These are phyloP conservation scores for Aplysina aerophoba DNA, from an alignment of 37 sponge, comb jelly and placozoan species.

Conservation along the genomic window DNA sequence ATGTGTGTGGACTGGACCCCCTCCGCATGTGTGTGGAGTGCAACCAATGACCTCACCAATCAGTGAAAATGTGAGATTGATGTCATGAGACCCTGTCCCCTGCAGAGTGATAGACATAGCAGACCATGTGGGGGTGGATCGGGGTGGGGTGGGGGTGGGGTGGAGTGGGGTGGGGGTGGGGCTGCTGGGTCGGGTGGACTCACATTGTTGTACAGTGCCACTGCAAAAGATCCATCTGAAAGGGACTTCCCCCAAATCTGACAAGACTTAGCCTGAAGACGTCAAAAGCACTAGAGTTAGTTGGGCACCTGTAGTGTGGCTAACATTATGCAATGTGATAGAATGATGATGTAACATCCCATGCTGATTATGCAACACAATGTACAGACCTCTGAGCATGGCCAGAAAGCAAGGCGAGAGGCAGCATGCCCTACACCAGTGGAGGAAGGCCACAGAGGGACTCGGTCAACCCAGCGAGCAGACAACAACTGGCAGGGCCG, in stretches of 20 bases:
- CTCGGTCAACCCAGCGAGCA: too few relatives aligned
- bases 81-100: constrained; percentile 33
- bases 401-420: too few relatives aligned
- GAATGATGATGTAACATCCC: too few relatives aligned
- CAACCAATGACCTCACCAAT: constrained; percentile 10
- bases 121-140: neutral
- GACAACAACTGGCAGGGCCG: too few relatives aligned
- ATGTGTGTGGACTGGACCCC: neutral
- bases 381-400: too few relatives aligned
- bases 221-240: constrained; percentile 49
- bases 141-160: neutral
- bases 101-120: neutral
- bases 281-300: too few relatives aligned
- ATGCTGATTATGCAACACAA: too few relatives aligned
- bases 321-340: too few relatives aligned
- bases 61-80: constrained; percentile 53
- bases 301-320: too few relatives aligned
- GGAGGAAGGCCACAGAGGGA: too few relatives aligned
- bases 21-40: neutral
- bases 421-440: too few relatives aligned
- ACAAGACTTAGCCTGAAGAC: constrained; percentile 26
- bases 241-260: constrained; percentile 80
- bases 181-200: constrained; percentile 15
- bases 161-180: too few relatives aligned
- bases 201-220: constrained; percentile 80